Percentiles rank a stretch among this genome's conserved stretches.
These are phyloP conservation scores for Chrysomela aeneicollis DNA, from an alignment of 2,888 invertebrate genomes.

Conservation along the genomic window DNA sequence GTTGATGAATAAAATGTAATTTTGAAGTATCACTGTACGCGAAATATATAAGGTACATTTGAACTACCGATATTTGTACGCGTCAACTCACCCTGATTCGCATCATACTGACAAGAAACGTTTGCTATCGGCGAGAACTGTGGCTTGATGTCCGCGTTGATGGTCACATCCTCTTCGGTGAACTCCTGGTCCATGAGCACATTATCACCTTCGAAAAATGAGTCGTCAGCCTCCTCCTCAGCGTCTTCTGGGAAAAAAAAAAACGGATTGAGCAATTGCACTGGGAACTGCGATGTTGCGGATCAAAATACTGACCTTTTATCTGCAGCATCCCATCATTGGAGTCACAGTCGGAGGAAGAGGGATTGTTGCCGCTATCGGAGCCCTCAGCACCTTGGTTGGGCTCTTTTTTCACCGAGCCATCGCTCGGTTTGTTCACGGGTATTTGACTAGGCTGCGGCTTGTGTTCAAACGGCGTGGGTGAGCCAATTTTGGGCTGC, in stretches of 20 bases:
- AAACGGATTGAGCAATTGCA: background rate
- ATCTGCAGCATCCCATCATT: slow-evolving; percentile 56
- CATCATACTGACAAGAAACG: slow-evolving; percentile 71
- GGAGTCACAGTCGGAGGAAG: slow-evolving; percentile 59
- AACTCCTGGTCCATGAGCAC: slow-evolving; percentile 60
- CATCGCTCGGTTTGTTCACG: slow-evolving; percentile 56
- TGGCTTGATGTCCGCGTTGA: slow-evolving; percentile 51
- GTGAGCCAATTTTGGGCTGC: slow-evolving; percentile 36
- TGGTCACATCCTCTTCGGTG: slow-evolving; percentile 56
- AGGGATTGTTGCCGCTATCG: slow-evolving; percentile 53
- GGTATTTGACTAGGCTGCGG: slow-evolving; percentile 50
- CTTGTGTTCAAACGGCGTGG: slow-evolving; percentile 56
- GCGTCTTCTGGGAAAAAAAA: slow-evolving; percentile 42
- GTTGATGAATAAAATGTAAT: no score
- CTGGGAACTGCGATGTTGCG: no score
- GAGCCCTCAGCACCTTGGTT: slow-evolving; percentile 49
- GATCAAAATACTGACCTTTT: slow-evolving; percentile 46
- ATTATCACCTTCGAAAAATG: slow-evolving; percentile 58
- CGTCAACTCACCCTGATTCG: slow-evolving; percentile 51
- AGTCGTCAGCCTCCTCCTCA: slow-evolving; percentile 57
- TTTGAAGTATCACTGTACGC: no score
- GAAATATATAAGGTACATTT: no score
- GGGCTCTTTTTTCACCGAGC: slow-evolving; percentile 51
- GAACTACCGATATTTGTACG: background rate
- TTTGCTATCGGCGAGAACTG: slow-evolving; percentile 67